These are phyloP conservation scores for Chondrilla cf. caribensis DNA, from an alignment of 37 sponge, comb jelly and placozoan species.

Conservation along the genomic window DNA sequence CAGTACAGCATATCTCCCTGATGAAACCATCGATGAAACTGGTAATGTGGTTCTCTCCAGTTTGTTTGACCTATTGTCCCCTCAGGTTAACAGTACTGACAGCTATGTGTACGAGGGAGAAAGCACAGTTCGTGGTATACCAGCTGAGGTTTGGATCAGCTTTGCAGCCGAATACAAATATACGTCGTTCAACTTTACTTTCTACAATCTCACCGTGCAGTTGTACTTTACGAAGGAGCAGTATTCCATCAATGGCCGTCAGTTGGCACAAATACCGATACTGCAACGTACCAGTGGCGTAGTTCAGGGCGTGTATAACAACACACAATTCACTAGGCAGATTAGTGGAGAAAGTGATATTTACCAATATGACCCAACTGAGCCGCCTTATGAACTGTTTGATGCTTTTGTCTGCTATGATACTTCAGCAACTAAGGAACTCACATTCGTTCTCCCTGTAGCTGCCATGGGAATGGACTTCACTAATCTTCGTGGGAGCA, in stretches of 20 bases:
- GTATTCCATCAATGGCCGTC: not conserved
- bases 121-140: conserved; percentile 44
- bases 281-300: conserved; percentile 4
- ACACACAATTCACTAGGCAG: not conserved
- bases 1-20: not conserved
- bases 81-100: not conserved
- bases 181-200: not conserved
- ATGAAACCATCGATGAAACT: not conserved
- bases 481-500: conserved; percentile 2
- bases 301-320: not conserved
- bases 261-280: not conserved
- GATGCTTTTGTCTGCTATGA: conserved; percentile 34
- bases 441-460: conserved; percentile 18
- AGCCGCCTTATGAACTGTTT: conserved; percentile 50
- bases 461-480: not conserved
- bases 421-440: not conserved
- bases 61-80: conserved; percentile 6
- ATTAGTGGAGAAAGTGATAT: not conserved
- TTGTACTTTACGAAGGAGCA: conserved; percentile 45
- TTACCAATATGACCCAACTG: conserved; percentile 8
- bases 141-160: conserved; percentile 56
- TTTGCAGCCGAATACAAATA: conserved; percentile 10
- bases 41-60: not conserved
- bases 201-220: conserved; percentile 27
- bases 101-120: conserved; percentile 65